Conservation (phyloP, 2,888 invertebrate species). For the Ethmia dodecea region DNA sequence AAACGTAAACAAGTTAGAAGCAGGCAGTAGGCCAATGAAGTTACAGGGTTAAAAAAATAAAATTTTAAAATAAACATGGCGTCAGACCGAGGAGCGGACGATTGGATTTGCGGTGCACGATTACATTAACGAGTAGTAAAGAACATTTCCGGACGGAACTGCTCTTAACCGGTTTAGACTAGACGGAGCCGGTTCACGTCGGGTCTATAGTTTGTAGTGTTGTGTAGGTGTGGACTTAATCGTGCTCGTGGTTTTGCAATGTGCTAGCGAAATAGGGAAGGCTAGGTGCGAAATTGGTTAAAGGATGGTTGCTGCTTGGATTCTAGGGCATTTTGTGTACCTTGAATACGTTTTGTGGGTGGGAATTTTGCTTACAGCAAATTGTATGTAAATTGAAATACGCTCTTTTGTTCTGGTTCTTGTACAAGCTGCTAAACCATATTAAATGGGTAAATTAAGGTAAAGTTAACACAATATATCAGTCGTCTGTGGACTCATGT, state of each 20-base stretch:
- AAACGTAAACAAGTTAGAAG: not conserved
- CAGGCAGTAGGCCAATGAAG: not conserved
- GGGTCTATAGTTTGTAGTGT: constrained; percentile 34
- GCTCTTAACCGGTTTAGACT: constrained; percentile 54
- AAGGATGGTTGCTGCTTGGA: constrained; percentile 20
- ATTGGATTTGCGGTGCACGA: constrained; percentile 59
- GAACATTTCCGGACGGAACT: constrained; percentile 52
- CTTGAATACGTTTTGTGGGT: too few species aligned
- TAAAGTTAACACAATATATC: too few species aligned
- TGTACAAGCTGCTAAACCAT: too few species aligned
- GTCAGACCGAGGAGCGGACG: constrained; percentile 23
- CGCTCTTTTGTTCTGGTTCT: too few species aligned
- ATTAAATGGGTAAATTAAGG: too few species aligned
- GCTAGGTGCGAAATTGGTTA: constrained; percentile 39
- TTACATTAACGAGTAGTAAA: constrained; percentile 63
- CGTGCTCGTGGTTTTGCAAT: constrained; percentile 47
- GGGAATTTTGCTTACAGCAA: too few species aligned
- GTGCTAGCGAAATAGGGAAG: constrained; percentile 36
- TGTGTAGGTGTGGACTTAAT: constrained; percentile 47
- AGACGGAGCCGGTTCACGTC: constrained; percentile 16
- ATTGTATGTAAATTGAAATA: too few species aligned
- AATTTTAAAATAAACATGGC: constrained; percentile 14
- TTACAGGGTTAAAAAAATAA: not conserved
- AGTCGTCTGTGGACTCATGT: too few species aligned
- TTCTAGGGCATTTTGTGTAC: too few species aligned